phyloP scores from a whole-genome alignment of 2,113 vertebrate genomes.

The Catharus fuscescens region DNA sequence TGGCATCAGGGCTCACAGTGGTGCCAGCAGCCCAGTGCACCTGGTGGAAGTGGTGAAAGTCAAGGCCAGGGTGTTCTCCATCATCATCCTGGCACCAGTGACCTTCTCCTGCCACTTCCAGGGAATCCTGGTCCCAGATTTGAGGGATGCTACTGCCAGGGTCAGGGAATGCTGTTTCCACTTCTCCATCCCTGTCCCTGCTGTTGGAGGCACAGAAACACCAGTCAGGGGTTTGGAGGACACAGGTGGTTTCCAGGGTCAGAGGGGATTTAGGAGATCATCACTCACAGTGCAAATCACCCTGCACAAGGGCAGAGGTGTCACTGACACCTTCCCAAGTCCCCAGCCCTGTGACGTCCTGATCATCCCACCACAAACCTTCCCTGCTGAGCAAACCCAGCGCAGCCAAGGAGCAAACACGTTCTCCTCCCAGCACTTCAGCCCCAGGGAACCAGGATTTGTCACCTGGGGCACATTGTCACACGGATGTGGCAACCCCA shows the following conservation, averaged over 20 bases:
- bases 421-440: rapidly evolving
- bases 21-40: rapidly evolving
- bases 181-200: rapidly evolving
- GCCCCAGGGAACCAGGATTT: background rate
- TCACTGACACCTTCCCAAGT: background rate
- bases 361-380: rapidly evolving
- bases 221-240: background rate
- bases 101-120: rapidly evolving
- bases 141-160: background rate
- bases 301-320: background rate
- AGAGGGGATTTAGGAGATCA: rapidly evolving
- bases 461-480: background rate
- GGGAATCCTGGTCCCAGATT: background rate
- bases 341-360: background rate
- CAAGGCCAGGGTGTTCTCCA: background rate
- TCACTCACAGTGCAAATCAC: background rate
- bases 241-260: background rate
- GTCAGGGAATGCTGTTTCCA: background rate
- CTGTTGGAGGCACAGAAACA: rapidly evolving
- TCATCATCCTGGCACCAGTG: background rate
- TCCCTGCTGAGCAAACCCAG: background rate
- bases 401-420: rapidly evolving
- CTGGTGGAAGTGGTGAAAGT: rapidly evolving
- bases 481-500: rapidly evolving
- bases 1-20: rapidly evolving